phyloP scores from a whole-genome alignment of 2,888 invertebrate species.

The Capitulum mitella region DNA sequence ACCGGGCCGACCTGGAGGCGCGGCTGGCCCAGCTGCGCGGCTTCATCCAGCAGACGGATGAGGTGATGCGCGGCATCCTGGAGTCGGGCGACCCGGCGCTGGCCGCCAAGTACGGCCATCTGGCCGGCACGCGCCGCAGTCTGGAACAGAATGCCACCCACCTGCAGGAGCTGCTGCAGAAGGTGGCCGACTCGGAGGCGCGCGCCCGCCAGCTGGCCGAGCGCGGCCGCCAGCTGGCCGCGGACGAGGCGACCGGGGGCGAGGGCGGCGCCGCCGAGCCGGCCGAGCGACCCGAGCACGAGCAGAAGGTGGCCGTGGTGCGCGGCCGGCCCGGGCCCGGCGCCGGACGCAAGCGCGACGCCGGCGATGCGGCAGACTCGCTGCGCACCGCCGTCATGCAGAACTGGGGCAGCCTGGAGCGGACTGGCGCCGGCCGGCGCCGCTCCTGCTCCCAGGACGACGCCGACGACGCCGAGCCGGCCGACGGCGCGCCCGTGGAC shows the following conservation, averaged over 20 bases:
- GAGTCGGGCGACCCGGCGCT: not conserved
- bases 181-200: not conserved
- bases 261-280: not conserved
- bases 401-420: not conserved
- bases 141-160: slow-evolving; percentile 9
- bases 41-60: slow-evolving; percentile 22
- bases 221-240: not conserved
- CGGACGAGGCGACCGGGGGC: not conserved
- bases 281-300: slow-evolving; percentile 2
- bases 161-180: slow-evolving; percentile 17
- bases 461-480: not conserved
- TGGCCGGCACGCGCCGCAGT: slow-evolving; percentile 11
- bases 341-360: not conserved
- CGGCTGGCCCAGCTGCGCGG: not conserved
- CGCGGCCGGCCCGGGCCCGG: slow-evolving; percentile 3
- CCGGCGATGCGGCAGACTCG: not conserved
- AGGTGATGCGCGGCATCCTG: slow-evolving; percentile 16
- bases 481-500: not conserved
- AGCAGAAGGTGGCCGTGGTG: slow-evolving; percentile 22
- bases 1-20: not conserved
- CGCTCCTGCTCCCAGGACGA: not conserved
- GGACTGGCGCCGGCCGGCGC: not conserved
- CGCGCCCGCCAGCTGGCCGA: slow-evolving; percentile 6
- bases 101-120: not conserved
- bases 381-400: not conserved